phyloP scores from a whole-genome alignment of 2,888 invertebrate species.

The Rhamphomyia laevipes region DNA sequence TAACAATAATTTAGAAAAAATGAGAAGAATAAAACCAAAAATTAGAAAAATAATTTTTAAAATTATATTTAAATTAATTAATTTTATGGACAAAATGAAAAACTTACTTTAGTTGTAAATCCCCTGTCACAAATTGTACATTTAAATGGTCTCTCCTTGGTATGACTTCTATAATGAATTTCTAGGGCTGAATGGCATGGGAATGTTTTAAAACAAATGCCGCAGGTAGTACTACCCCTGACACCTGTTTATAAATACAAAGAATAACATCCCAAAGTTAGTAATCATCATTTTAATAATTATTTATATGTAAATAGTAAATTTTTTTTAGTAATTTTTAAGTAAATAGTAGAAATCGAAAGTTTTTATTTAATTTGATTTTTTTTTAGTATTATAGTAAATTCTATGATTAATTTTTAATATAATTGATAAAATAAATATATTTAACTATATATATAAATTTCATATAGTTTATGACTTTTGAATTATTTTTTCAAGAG shows the following conservation, averaged over 20 bases:
- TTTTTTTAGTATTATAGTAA: too few relatives aligned
- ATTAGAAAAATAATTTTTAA: not conserved
- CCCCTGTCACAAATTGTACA: slow-evolving; percentile 93
- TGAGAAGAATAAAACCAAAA: too few relatives aligned
- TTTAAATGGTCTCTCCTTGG: slow-evolving; percentile 93
- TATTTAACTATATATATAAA: too few relatives aligned
- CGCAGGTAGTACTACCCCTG: slow-evolving; percentile 85
- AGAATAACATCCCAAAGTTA: slow-evolving; percentile 6
- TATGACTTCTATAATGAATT: slow-evolving; percentile 93
- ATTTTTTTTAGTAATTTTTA: too few relatives aligned
- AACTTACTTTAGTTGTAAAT: slow-evolving; percentile 87
- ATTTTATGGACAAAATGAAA: too few relatives aligned
- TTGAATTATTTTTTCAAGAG: too few relatives aligned
- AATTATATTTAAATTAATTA: not conserved
- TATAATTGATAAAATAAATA: too few relatives aligned
- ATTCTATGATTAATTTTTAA: too few relatives aligned
- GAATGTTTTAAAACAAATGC: slow-evolving; percentile 97
- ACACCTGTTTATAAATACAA: slow-evolving; percentile 44
- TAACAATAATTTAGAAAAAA: not conserved
- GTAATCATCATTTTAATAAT: not conserved
- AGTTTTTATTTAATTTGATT: too few relatives aligned
- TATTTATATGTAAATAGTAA: too few relatives aligned
- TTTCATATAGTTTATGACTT: too few relatives aligned
- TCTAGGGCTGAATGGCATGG: slow-evolving; percentile 96
- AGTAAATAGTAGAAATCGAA: too few relatives aligned